Conservation (phyloP, 1,140 invertebrate species). For the Drosophila sproati region DNA sequence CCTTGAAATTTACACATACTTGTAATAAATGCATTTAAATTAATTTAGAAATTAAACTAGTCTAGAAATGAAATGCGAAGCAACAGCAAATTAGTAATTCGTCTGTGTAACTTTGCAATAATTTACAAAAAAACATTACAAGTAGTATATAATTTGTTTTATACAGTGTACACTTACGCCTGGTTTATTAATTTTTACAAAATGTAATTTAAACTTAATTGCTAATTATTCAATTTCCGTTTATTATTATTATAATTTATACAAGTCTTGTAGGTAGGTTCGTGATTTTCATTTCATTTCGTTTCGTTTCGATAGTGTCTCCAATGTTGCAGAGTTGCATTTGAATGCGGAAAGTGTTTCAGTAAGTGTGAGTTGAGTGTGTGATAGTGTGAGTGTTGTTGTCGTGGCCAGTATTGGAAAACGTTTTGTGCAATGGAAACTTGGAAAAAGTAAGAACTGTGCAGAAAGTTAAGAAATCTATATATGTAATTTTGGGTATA, state of each 20-base stretch:
- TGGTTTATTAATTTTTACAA: slow-evolving; percentile 75
- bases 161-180: slow-evolving; percentile 68
- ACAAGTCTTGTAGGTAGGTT: slow-evolving; percentile 84
- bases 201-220: slow-evolving; percentile 74
- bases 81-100: slow-evolving; percentile 52
- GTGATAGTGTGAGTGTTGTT: slow-evolving; percentile 34
- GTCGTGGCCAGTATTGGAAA: slow-evolving; percentile 48
- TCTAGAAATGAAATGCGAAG: slow-evolving; percentile 72
- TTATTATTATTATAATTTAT: slow-evolving; percentile 65
- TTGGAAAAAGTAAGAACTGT: slow-evolving; percentile 63
- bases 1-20: slow-evolving; percentile 74
- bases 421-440: slow-evolving; percentile 64
- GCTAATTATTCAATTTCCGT: slow-evolving; percentile 69
- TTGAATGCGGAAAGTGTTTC: slow-evolving; percentile 44
- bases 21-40: slow-evolving; percentile 73
- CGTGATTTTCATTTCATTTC: slow-evolving; percentile 62
- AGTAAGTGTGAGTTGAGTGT: slow-evolving; percentile 3
- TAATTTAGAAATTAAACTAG: slow-evolving; percentile 81
- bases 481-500: slow-evolving; percentile 42
- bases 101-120: slow-evolving; percentile 52
- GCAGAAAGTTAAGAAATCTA: slow-evolving; percentile 56
- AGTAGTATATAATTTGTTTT: slow-evolving; percentile 54
- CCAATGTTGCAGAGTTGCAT: slow-evolving; percentile 54
- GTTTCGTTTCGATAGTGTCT: slow-evolving; percentile 47
- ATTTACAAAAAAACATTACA: slow-evolving; percentile 69